These are phyloP conservation scores for Halcyon chelicuti DNA, from an alignment of 2,797 vertebrate species.

Conservation along the genomic window DNA sequence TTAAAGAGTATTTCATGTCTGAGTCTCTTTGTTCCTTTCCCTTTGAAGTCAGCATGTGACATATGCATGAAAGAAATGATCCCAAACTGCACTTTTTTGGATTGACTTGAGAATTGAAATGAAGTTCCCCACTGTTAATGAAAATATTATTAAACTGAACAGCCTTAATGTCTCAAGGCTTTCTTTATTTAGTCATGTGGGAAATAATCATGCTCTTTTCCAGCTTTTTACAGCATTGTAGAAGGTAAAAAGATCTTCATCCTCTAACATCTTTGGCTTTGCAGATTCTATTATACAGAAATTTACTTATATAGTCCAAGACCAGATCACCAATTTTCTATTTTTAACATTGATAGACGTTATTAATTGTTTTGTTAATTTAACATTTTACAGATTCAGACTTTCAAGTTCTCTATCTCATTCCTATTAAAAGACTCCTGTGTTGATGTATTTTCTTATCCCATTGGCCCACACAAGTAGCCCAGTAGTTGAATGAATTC, in stretches of 20 bases:
- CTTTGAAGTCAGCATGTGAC: conserved; percentile 25
- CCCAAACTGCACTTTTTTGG: conserved; percentile 26
- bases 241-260: not conserved
- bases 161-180: not conserved
- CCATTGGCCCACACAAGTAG: not conserved
- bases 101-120: not conserved
- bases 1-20: not conserved
- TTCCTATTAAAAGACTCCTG: not conserved
- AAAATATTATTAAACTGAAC: conserved; percentile 41
- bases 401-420: not conserved
- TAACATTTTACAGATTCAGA: not conserved
- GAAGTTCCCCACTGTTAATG: conserved; percentile 10
- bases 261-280: not conserved
- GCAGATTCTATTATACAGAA: not conserved
- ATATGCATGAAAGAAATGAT: not conserved
- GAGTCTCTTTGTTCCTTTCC: not conserved
- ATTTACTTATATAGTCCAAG: not conserved
- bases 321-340: not conserved
- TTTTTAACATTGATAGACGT: not conserved
- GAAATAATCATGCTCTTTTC: not conserved
- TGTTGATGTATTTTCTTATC: not conserved
- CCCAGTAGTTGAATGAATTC: not conserved
- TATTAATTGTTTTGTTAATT: not conserved
- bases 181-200: not conserved
- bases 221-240: not conserved